Evolutionary conservation across 2,797 vertebrate species (phyloP).

Genomic region (Pterois miles): DNA sequence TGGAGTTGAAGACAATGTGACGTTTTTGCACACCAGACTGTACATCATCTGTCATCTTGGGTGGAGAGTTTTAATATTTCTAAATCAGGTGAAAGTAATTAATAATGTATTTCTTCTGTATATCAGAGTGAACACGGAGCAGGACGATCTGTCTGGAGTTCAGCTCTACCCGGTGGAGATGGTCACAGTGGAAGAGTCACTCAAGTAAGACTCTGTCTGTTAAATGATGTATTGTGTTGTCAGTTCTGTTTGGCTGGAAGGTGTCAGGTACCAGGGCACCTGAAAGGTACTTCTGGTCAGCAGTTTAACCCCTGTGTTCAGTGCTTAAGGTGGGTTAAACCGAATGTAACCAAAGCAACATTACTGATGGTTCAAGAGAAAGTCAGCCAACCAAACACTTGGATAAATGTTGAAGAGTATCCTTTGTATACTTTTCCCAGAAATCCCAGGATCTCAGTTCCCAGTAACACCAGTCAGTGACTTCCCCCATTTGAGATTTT

Average conservation of each 20-base stretch:
- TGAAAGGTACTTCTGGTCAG: neutral
- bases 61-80: neutral
- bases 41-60: neutral
- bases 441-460: neutral
- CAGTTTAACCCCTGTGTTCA: neutral
- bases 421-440: neutral
- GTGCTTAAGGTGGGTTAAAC: neutral
- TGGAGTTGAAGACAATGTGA: neutral
- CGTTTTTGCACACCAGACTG: neutral
- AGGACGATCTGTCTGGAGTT: conserved; percentile 79
- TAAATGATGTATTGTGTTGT: neutral
- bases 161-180: conserved; percentile 85
- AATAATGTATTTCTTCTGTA: neutral
- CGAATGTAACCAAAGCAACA: neutral
- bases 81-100: neutral
- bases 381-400: neutral
- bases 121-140: conserved; percentile 80
- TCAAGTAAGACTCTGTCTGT: conserved; percentile 79
- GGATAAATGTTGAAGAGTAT: neutral
- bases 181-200: conserved; percentile 79
- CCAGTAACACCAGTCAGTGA: neutral
- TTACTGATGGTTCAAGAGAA: neutral
- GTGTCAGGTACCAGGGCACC: neutral
- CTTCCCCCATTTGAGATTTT: neutral
- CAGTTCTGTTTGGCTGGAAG: neutral